These are phyloP conservation scores for Muntiacus reevesi DNA, from an alignment of 2,113 vertebrate species.

Conservation along the genomic window DNA sequence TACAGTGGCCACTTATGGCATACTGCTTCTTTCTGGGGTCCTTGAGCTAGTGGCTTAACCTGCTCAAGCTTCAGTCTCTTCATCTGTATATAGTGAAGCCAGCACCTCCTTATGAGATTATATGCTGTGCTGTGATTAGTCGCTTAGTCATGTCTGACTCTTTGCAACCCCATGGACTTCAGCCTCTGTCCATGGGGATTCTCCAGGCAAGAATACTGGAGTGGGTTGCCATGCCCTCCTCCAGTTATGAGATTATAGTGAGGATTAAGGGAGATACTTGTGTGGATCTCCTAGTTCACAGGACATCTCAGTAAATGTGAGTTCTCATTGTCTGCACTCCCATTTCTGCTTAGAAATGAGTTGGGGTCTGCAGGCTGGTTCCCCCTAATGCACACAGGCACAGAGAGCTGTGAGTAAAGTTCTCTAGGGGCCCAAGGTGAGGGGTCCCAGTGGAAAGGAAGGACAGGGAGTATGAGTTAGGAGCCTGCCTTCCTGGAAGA, in stretches of 20 bases:
- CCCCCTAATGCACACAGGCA: background rate
- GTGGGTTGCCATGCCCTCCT: background rate
- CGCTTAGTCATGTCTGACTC: background rate
- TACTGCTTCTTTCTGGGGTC: background rate
- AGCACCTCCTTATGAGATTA: background rate
- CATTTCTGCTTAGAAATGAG: background rate
- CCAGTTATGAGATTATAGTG: background rate
- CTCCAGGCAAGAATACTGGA: background rate
- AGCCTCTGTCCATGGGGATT: background rate
- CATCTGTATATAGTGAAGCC: background rate
- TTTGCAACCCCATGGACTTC: background rate
- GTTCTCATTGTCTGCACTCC: background rate
- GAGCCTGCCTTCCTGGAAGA: background rate
- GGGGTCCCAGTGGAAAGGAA: background rate
- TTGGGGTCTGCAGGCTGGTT: background rate
- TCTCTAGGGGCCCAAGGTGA: background rate
- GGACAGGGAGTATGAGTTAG: background rate
- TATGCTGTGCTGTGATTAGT: background rate
- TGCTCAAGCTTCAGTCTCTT: background rate
- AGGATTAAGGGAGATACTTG: background rate
- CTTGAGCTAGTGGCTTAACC: background rate
- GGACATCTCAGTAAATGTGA: background rate
- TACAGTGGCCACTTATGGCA: background rate
- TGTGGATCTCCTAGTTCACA: background rate
- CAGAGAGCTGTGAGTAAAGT: background rate